Base-by-base conservation (phyloP, 2,888 invertebrate genomes). In the Hemicrepidius hirtus region DNA sequence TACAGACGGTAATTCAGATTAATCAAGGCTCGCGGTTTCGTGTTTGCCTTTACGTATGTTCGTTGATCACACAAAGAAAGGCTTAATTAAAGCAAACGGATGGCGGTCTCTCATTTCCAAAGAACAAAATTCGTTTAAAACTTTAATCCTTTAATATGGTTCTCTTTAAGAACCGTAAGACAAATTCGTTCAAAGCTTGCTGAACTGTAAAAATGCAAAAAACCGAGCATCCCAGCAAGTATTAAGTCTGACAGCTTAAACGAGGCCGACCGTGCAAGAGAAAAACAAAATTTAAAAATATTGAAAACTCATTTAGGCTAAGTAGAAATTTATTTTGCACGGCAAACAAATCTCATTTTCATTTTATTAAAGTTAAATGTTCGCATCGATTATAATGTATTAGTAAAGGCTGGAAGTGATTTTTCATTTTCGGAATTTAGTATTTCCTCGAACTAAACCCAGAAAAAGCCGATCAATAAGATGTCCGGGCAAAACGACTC, bases 231-330 rank as follows among this genome's bases (percentile, higher is more conserved):
- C 57, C 57, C 37, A 7, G 35, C 57, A 18, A 20, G 57, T 57
- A 57, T 16, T 6, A 57, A 37, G 20, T n/a, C 57, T 37, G 57
- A 37, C 57, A 57, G 37, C 57, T 57, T 37, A 18, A 57, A 57
- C 7, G 57, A 35, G n/a, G 12, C 20, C 16, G 6, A 16, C 7
- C 28, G 35, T 57, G 18, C 37, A 57, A 37, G n/a, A 21, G 49
- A 21, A 53, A n/a, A 57, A 57, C 57, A 57, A 57, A 57, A 57
- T 57, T 53, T 57, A 20, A 57, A 55, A 57, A 37, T 57, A 57
- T 57, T 20, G 57, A 57, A 57, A 57, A 37, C 57, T 57, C 57
- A 18, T 57, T 57, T 57, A 18, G 13, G 13, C 53, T 28, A 53
- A 53, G 53, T 53, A 53, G 53, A 53, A 53, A 53, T 53, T 53